Evolutionary conservation across 2,888 invertebrate genomes (phyloP), one percentile per base, ranked within the genome.

Genomic region (Girardia tigrina): DNA sequence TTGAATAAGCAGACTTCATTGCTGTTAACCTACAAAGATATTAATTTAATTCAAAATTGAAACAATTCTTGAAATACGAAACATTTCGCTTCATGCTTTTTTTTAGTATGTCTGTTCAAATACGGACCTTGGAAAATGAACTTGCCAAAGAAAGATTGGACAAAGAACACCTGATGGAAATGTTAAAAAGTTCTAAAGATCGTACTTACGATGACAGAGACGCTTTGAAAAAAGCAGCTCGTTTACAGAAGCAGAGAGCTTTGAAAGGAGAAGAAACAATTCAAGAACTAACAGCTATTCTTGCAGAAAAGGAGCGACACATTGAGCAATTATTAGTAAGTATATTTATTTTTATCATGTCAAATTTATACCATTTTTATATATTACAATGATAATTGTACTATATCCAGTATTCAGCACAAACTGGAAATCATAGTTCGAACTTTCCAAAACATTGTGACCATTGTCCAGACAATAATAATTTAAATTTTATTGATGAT

Each of bases 171-270:
- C 79, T 83, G n/a, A 80, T 80, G 69, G 80, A 81, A 42, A 78
- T 82, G n/a, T 79, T 82, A 6, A 78, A 78, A 29, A 79, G 79
- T 0, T 81, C 82, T 42, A 82, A 80, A 77, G 81, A 81, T 1
- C 81, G 81, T 72, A 78, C 79, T 0, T 82, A 82, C 29, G 77
- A 79, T 27, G 83, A 84, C 79, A 83, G 83, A 76, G 84, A 83
- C 73, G 81, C 82, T 0, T 78, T 84, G 70, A 84, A 84, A 79
- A 83, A 83, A 78, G 84, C 84, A 14, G 81, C 84, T 56, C 8
- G 74, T 26, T 56, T 70, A 2, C 74, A 74, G 26, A 74, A 74
- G 70, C 74, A 74, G 16, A 36, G 74, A 26, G 74, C 74, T n/a
- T n/a, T 69, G 14, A 23, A 28, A 56, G 42, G 69, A 1, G 74